Percentiles rank a stretch among this genome's conserved stretches.
Conservation (phyloP, 2,888 invertebrate species). For the Oxystoma pomonae region DNA sequence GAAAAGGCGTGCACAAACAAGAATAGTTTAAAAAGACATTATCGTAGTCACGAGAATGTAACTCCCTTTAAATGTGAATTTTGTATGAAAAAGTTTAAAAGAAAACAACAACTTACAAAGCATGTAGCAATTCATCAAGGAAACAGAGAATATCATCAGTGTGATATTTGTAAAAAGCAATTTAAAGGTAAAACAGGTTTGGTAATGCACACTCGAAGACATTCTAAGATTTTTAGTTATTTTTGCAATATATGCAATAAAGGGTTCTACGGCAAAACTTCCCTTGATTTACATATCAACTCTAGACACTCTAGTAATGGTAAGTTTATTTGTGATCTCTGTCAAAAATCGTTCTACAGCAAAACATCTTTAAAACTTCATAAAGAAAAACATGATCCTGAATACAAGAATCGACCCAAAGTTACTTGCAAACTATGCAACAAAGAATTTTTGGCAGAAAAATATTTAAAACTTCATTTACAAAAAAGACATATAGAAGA, state of each 20-base stretch:
- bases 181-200: slow-evolving; percentile 25
- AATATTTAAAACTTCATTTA: slow-evolving; percentile 31
- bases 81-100: slow-evolving; percentile 32
- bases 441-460: slow-evolving; percentile 30
- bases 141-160: slow-evolving; percentile 37
- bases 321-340: slow-evolving; percentile 24
- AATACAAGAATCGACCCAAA: slow-evolving; percentile 13
- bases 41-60: slow-evolving; percentile 31
- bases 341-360: slow-evolving; percentile 31
- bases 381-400: slow-evolving; percentile 7
- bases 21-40: slow-evolving; percentile 35
- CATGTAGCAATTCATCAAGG: slow-evolving; percentile 41
- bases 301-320: neutral
- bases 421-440: slow-evolving; percentile 32
- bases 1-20: slow-evolving; percentile 33
- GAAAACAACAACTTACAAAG: slow-evolving; percentile 31
- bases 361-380: slow-evolving; percentile 42
- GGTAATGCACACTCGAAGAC: slow-evolving; percentile 36
- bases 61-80: slow-evolving; percentile 32
- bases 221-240: slow-evolving; percentile 33
- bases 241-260: slow-evolving; percentile 36
- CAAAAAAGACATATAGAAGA: slow-evolving; percentile 44
- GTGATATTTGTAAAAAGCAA: slow-evolving; percentile 35
- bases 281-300: neutral
- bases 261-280: slow-evolving; percentile 20